Percentiles rank a stretch among this genome's conserved stretches.
Conservation (phyloP, 2,797 vertebrate species). For the Lophius americanus region DNA sequence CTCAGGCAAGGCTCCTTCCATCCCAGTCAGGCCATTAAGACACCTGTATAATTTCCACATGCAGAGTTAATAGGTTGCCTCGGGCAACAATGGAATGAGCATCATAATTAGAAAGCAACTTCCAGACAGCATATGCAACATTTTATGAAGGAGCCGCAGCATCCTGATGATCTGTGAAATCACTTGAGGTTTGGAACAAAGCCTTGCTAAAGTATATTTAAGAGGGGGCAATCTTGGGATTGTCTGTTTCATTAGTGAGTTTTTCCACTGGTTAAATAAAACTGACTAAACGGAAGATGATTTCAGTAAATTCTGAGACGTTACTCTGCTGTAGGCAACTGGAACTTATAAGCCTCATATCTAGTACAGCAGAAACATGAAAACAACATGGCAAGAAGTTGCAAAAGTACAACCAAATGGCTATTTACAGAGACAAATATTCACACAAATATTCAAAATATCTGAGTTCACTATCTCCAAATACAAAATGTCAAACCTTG, state of each 20-base stretch:
- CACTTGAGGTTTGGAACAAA: constrained; percentile 43
- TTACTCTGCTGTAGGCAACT: too few relatives aligned
- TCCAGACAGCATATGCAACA: constrained; percentile 53
- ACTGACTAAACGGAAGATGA: background rate
- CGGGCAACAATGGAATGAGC: constrained; percentile 42
- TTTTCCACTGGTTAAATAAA: background rate
- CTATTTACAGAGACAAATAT: background rate
- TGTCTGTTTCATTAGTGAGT: background rate
- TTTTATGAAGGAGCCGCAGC: constrained; percentile 63
- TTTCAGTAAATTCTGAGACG: background rate
- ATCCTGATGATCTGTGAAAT: constrained; percentile 46
- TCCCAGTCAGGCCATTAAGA: constrained; percentile 67
- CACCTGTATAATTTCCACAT: constrained; percentile 78
- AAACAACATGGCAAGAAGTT: background rate
- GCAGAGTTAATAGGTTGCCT: constrained; percentile 54
- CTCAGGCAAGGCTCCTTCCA: constrained; percentile 26
- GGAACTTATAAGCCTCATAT: background rate
- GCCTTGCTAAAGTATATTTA: constrained; percentile 25
- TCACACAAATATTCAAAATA: background rate
- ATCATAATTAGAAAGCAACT: constrained; percentile 64
- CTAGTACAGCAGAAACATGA: background rate
- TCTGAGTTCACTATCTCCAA: background rate
- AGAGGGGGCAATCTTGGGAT: constrained; percentile 10
- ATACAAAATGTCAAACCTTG: background rate
- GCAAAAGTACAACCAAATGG: background rate